Evolutionary conservation across 2,797 vertebrate species (phyloP).

Genomic region (Gadopsis marmoratus): DNA sequence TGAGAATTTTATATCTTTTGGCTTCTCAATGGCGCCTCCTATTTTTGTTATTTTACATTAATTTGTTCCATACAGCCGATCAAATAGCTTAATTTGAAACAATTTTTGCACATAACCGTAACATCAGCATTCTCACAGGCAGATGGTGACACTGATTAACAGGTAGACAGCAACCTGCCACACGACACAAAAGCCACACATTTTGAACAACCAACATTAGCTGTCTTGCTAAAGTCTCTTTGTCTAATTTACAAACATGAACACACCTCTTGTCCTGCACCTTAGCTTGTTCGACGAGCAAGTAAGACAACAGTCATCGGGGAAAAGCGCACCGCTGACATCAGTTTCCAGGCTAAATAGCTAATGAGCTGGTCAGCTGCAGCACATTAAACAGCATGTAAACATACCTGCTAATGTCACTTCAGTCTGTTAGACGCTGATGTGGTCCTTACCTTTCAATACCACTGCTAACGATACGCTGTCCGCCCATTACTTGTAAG

Average conservation of each 20-base stretch:
- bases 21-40: neutral
- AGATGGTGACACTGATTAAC: neutral
- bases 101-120: neutral
- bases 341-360: conserved; percentile 5
- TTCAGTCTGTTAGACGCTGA: conserved; percentile 10
- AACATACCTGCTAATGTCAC: conserved; percentile 6
- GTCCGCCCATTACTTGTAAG: conserved; percentile 10
- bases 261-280: neutral
- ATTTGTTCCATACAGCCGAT: neutral
- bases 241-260: neutral
- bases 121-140: neutral
- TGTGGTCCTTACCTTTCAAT: neutral
- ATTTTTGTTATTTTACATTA: neutral
- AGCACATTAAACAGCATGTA: conserved; percentile 17
- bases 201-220: neutral
- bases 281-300: neutral
- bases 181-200: neutral
- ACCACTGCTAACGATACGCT: neutral
- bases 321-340: neutral
- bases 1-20: neutral
- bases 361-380: neutral
- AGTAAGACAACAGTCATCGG: neutral
- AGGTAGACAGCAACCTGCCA: neutral
- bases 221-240: neutral
- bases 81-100: neutral